phyloP scores from a whole-genome alignment of 2,797 vertebrate genomes.

The Betta splendens region DNA sequence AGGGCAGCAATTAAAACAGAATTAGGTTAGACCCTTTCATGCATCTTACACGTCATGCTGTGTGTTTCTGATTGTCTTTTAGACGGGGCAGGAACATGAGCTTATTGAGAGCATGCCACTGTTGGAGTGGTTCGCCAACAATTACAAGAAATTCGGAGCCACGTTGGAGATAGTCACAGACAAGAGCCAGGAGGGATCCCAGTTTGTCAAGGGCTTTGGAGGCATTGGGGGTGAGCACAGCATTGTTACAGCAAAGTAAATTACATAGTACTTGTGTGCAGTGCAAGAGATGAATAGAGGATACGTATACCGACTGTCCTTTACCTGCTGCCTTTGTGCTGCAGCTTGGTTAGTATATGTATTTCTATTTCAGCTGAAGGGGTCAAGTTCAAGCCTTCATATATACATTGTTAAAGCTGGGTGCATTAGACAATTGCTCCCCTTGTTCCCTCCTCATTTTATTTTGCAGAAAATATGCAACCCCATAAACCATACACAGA shows the following conservation, averaged over 20 bases:
- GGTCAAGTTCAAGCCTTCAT: neutral
- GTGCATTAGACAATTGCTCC: neutral
- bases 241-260: neutral
- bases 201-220: conserved; percentile 99
- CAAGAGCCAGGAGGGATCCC: conserved; percentile 99
- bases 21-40: neutral
- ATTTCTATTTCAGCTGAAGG: neutral
- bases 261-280: conserved; percentile 1
- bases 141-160: conserved; percentile 99
- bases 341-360: neutral
- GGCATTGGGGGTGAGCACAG: conserved; percentile 93
- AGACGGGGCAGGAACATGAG: conserved; percentile 99
- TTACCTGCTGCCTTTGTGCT: neutral
- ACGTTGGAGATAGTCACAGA: conserved; percentile 99
- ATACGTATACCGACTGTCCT: neutral
- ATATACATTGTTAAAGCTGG: neutral
- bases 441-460: neutral
- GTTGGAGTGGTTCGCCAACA: conserved; percentile 99
- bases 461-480: neutral
- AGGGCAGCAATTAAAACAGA: conserved; percentile 6
- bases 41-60: neutral
- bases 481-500: neutral
- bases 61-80: conserved; percentile 31
- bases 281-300: neutral
- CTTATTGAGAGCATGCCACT: conserved; percentile 98